A percentile compares a stretch with the other conserved stretches of the same genome.
These are phyloP conservation scores for Hedychridium roseum DNA, from an alignment of 2,888 invertebrate species.

Conservation along the genomic window DNA sequence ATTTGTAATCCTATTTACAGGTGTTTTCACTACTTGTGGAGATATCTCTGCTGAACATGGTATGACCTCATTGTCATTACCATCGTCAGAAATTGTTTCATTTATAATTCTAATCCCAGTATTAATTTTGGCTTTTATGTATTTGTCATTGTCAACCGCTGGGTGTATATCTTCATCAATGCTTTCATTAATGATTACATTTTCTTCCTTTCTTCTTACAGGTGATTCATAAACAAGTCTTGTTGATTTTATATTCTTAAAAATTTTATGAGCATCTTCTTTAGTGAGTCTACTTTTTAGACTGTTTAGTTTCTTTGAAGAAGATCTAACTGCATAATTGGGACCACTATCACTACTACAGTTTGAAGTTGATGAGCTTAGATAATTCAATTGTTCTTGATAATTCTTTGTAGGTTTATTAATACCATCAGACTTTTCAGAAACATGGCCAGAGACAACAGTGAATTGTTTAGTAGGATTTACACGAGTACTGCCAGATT, in stretches of 20 bases:
- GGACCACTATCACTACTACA: conserved; percentile 3
- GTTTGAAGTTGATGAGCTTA: too few relatives aligned
- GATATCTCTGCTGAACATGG: background rate
- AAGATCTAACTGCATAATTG: background rate
- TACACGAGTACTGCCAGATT: conserved; percentile 16
- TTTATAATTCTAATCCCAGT: conserved; percentile 14
- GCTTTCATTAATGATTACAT: conserved; percentile 22
- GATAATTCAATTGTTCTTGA: background rate
- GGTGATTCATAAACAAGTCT: conserved; percentile 35
- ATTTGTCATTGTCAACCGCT: background rate
- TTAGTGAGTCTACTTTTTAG: conserved; percentile 20
- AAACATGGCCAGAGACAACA: background rate
- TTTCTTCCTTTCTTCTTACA: conserved; percentile 14
- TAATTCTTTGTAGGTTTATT: background rate
- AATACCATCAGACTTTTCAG: background rate
- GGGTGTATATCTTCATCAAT: conserved; percentile 22
- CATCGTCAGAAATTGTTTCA: conserved; percentile 31
- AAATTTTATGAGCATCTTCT: conserved; percentile 36
- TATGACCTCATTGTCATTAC: conserved; percentile 24
- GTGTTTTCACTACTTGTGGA: background rate
- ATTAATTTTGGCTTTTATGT: background rate
- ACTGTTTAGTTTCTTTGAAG: background rate
- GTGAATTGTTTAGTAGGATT: conserved; percentile 12
- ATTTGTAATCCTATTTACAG: background rate
- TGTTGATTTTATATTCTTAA: conserved; percentile 34